Percentiles rank a stretch among this genome's conserved stretches.
phyloP scores from a whole-genome alignment of 2,888 invertebrate species.

The Pseudanteris insignis region DNA sequence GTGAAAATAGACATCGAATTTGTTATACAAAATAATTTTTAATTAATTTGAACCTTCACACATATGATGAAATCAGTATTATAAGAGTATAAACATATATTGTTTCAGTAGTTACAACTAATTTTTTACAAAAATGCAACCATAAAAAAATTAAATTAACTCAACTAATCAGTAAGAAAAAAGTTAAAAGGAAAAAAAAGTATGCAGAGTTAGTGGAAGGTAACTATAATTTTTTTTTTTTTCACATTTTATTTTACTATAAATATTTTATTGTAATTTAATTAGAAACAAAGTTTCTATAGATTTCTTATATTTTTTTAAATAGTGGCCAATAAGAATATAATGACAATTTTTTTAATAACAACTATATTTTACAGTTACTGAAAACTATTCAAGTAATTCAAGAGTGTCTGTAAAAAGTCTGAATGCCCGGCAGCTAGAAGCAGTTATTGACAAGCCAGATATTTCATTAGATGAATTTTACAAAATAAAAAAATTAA shows the following conservation, averaged over 20 bases:
- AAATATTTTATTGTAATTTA: no score
- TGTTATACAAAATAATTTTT: no score
- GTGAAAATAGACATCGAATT: no score
- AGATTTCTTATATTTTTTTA: not conserved
- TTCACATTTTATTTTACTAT: not conserved
- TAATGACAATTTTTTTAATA: not conserved
- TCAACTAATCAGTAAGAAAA: conserved; percentile 62
- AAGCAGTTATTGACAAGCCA: conserved; percentile 72
- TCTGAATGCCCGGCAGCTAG: conserved; percentile 74
- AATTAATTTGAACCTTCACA: no score
- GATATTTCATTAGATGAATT: conserved; percentile 71
- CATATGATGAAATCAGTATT: no score
- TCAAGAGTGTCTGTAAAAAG: conserved; percentile 76
- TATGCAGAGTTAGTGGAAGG: conserved; percentile 78
- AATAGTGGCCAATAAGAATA: not conserved
- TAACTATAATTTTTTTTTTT: conserved; percentile 55
- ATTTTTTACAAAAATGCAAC: conserved; percentile 51
- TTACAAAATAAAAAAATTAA: conserved; percentile 69
- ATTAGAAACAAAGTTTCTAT: no score
- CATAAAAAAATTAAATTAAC: conserved; percentile 21
- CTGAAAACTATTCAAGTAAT: conserved; percentile 72
- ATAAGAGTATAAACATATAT: no score
- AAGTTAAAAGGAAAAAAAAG: conserved; percentile 69
- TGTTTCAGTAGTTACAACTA: no score
- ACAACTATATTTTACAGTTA: conserved; percentile 69